Percentiles rank a stretch among this genome's conserved stretches.
These are phyloP conservation scores for Drosophila atroscutellata DNA, from an alignment of 2,888 invertebrate species.

Conservation along the genomic window DNA sequence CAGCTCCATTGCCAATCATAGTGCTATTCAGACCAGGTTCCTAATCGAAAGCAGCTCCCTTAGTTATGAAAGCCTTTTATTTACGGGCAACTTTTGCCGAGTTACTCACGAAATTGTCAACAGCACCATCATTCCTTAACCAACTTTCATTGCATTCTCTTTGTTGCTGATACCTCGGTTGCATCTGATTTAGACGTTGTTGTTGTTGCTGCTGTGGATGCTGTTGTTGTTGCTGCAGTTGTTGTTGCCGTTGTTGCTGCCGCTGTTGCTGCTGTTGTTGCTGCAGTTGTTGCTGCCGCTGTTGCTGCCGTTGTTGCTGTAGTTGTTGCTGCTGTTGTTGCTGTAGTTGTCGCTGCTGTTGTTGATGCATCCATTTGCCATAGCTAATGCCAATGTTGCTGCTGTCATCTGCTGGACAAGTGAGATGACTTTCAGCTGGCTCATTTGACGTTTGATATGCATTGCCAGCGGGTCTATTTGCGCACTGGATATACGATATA, in stretches of 20 bases:
- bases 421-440: not conserved
- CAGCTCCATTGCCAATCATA: constrained; percentile 19
- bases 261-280: constrained; percentile 9
- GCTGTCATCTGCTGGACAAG: not conserved
- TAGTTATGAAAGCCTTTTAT: constrained; percentile 5
- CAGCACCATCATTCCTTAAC: constrained; percentile 5
- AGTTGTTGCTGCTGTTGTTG: constrained; percentile 19
- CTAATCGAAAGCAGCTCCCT: constrained; percentile 25
- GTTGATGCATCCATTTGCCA: constrained; percentile 19
- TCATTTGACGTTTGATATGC: not conserved
- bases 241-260: constrained; percentile 21
- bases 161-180: constrained; percentile 1
- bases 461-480: not conserved
- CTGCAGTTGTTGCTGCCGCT: constrained; percentile 2
- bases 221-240: constrained; percentile 5
- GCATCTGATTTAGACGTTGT: not conserved
- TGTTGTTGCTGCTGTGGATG: constrained; percentile 13
- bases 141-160: not conserved
- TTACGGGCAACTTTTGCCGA: not conserved
- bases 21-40: constrained; percentile 56
- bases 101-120: constrained; percentile 40
- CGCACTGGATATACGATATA: not conserved
- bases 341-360: constrained; percentile 18
- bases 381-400: constrained; percentile 21
- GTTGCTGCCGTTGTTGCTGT: constrained; percentile 26